Evolutionary conservation across 2,113 vertebrate genomes (phyloP).

Genomic region (Carassius auratus): DNA sequence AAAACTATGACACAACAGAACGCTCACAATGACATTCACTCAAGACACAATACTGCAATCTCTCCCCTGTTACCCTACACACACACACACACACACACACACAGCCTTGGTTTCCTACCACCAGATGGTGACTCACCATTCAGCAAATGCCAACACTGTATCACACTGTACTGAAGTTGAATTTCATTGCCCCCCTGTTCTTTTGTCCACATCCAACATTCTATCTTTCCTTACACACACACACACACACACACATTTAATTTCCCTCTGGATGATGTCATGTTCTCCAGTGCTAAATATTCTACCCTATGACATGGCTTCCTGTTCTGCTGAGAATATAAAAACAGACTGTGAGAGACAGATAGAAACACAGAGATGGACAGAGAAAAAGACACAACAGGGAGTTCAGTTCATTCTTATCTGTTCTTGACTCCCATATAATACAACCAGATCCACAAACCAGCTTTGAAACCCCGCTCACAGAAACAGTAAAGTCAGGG

Average conservation of each 20-base stretch:
- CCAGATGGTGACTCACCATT: slow-evolving; percentile 39
- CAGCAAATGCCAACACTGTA: slow-evolving; percentile 34
- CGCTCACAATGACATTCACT: slow-evolving; percentile 33
- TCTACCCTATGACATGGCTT: slow-evolving; percentile 47
- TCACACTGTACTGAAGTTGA: slow-evolving; percentile 38
- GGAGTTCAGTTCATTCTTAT: slow-evolving; percentile 1
- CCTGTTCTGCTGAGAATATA: slow-evolving; percentile 42
- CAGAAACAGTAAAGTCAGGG: slow-evolving; percentile 26
- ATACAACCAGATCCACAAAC: background rate
- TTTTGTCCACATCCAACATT: slow-evolving; percentile 4
- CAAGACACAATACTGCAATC: slow-evolving; percentile 17
- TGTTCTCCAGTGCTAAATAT: slow-evolving; percentile 34
- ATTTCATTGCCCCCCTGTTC: slow-evolving; percentile 20
- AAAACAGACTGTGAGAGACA: slow-evolving; percentile 23
- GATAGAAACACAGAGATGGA: background rate
- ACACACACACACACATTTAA: slow-evolving; percentile 24
- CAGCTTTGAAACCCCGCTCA: background rate
- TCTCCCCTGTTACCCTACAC: background rate
- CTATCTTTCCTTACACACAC: background rate
- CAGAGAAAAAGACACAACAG: background rate
- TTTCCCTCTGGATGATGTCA: slow-evolving; percentile 37
- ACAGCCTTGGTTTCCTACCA: background rate
- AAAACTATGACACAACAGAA: slow-evolving; percentile 28
- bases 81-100: background rate
- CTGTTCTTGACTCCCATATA: background rate